Percentiles rank a stretch among this genome's conserved stretches.
phyloP scores from a whole-genome alignment of 2,797 vertebrate species.

The Platyrinchus mystaceus region DNA sequence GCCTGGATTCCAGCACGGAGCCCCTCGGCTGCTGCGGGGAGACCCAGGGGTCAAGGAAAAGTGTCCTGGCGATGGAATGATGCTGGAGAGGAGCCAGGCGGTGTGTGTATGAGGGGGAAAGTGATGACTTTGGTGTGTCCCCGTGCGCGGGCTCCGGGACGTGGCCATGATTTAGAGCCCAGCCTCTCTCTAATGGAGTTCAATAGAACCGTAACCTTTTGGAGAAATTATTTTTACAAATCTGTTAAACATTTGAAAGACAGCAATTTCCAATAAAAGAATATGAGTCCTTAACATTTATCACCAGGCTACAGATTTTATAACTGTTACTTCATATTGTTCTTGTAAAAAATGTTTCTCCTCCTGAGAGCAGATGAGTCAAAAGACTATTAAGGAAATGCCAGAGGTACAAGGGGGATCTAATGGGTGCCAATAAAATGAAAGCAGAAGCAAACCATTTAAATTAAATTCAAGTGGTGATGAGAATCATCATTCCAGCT shows the following conservation, averaged over 20 bases:
- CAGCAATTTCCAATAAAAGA: slow-evolving; percentile 59
- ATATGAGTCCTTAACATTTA: slow-evolving; percentile 50
- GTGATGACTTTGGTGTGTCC: slow-evolving; percentile 33
- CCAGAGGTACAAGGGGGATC: neutral
- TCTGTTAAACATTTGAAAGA: slow-evolving; percentile 69
- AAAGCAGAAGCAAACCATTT: slow-evolving; percentile 32
- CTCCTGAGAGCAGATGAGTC: slow-evolving; percentile 59
- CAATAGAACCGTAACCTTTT: slow-evolving; percentile 52
- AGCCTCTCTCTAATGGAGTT: neutral
- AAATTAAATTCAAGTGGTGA: slow-evolving; percentile 13
- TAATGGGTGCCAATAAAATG: slow-evolving; percentile 22
- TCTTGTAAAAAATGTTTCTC: slow-evolving; percentile 57
- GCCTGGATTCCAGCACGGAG: slow-evolving; percentile 76
- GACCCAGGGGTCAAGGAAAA: slow-evolving; percentile 67
- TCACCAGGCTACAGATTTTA: slow-evolving; percentile 54
- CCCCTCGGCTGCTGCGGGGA: slow-evolving; percentile 47
- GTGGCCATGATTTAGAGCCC: slow-evolving; percentile 25
- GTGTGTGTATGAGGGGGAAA: neutral
- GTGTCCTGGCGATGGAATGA: slow-evolving; percentile 58
- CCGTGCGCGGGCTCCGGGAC: fast-evolving
- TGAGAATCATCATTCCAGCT: slow-evolving; percentile 51
- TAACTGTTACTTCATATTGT: slow-evolving; percentile 61
- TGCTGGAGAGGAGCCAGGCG: slow-evolving; percentile 35
- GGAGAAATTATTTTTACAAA: slow-evolving; percentile 69
- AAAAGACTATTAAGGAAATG: slow-evolving; percentile 53